These are phyloP conservation scores for Notamacropus eugenii DNA, from an alignment of 2,797 vertebrate genomes.

Conservation along the genomic window DNA sequence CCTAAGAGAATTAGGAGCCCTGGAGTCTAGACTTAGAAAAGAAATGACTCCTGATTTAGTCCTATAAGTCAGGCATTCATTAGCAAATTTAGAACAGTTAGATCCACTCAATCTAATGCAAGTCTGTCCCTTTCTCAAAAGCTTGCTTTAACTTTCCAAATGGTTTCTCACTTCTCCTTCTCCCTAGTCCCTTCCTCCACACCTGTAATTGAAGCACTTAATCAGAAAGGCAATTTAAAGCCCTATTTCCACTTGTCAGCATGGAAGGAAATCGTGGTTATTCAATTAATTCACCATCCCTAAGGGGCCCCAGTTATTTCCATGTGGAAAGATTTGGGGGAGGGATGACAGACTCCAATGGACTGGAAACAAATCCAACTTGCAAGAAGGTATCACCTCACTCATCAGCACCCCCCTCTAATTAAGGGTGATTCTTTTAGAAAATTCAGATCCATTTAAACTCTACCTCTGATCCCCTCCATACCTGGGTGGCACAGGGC, in stretches of 20 bases:
- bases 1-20: neutral
- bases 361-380: neutral
- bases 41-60: neutral
- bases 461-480: neutral
- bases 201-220: neutral
- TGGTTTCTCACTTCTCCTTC: neutral
- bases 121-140: neutral
- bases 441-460: neutral
- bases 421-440: neutral
- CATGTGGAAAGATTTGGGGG: neutral
- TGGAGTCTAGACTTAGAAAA: neutral
- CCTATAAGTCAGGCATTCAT: neutral
- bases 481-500: neutral
- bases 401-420: neutral
- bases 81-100: neutral
- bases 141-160: neutral
- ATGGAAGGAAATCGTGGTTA: neutral
- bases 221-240: constrained; percentile 4
- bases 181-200: neutral
- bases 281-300: neutral
- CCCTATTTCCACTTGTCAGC: neutral
- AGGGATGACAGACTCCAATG: neutral
- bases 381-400: neutral
- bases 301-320: neutral
- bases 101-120: neutral